Conservation (phyloP, 2,888 invertebrate genomes). For the Griposia aprilina region DNA sequence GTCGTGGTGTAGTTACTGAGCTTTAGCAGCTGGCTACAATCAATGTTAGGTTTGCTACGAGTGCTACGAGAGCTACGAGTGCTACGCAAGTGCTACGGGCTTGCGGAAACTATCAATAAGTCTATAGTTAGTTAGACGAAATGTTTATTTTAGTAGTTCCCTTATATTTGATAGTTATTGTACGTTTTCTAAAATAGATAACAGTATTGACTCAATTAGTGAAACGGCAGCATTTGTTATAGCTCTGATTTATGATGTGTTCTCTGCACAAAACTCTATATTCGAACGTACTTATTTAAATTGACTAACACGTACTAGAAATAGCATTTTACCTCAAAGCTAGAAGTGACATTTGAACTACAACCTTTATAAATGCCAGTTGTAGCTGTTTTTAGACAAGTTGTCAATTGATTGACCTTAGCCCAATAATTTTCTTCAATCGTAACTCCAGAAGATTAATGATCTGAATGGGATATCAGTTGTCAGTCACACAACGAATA, state of each 20-base stretch:
- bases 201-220: neutral
- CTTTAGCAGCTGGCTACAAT: neutral
- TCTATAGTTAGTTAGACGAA: neutral
- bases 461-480: constrained; percentile 32
- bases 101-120: neutral
- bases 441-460: constrained; percentile 26
- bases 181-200: constrained; percentile 2
- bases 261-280: neutral
- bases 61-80: neutral
- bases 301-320: neutral
- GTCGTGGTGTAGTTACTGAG: constrained; percentile 9
- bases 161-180: neutral
- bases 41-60: constrained; percentile 18
- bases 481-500: constrained; percentile 25
- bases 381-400: constrained; percentile 19
- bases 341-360: neutral
- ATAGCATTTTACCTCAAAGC: neutral
- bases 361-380: constrained; percentile 21
- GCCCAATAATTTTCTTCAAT: constrained; percentile 17
- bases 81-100: constrained; percentile 5
- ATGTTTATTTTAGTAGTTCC: neutral
- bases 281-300: neutral
- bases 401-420: constrained; percentile 30
- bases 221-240: neutral
- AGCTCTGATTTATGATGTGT: neutral